phyloP scores from a whole-genome alignment of 2,797 vertebrate genomes.

The Tangara arthus region DNA sequence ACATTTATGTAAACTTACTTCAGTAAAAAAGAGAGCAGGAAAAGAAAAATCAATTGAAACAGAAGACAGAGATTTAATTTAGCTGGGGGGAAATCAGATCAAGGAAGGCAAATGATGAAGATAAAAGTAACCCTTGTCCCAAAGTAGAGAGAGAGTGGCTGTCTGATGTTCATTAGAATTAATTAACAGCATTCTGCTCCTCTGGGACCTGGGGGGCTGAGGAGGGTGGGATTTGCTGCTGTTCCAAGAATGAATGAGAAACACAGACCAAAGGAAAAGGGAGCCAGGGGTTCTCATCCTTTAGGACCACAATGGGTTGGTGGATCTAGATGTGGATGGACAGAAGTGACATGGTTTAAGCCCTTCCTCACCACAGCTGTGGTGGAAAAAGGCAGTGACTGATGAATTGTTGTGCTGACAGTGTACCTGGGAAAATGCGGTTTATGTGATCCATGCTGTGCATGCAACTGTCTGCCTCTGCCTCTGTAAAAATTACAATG shows the following conservation, averaged over 20 bases:
- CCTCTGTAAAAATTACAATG: background rate
- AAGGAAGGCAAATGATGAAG: conserved; percentile 51
- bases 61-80: conserved; percentile 63
- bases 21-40: conserved; percentile 41
- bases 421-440: background rate
- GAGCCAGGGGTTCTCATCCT: background rate
- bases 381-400: background rate
- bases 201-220: background rate
- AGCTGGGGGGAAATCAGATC: conserved; percentile 54
- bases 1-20: conserved; percentile 61
- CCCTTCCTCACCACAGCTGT: background rate
- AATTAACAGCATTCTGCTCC: conserved; percentile 29
- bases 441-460: rapidly evolving
- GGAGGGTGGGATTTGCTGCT: conserved; percentile 4
- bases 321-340: background rate
- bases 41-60: conserved; percentile 62
- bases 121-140: conserved; percentile 57
- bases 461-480: background rate
- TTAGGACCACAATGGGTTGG: background rate
- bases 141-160: background rate
- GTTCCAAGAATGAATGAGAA: background rate
- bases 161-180: conserved; percentile 54
- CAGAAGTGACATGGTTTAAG: background rate
- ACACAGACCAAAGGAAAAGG: background rate
- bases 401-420: background rate